Evolutionary conservation across 2,113 vertebrate genomes (phyloP), one percentile per base, ranked within the genome.

Genomic region (Plestiodon gilberti): DNA sequence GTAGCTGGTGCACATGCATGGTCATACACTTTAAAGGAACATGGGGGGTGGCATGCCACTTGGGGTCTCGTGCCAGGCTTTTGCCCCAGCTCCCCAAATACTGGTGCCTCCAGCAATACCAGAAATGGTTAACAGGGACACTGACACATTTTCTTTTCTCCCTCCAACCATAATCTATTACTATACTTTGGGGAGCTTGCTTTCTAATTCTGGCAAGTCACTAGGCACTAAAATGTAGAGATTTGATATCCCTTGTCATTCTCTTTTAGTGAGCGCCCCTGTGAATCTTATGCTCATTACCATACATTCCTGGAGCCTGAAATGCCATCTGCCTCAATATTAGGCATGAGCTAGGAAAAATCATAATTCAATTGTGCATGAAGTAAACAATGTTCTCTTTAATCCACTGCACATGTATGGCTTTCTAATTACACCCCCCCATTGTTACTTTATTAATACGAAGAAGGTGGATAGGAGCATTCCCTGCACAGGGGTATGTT

Each of bases 271-370:
- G 64, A 20, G 78, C 91, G 91, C 86, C 92, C 92, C 93, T 92
- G 91, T 86, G 92, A 88, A 91, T 90, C 87, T 91, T 93, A 83
- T 87, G 93, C 88, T 90, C 92, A 89, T 93, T 95, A 92, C 82
- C 92, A 93, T 80, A 91, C 90, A 92, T 82, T 89, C 89, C 78
- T 89, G 78, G 75, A 92, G 88, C 83, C 87, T 84, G 70, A 38
- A 57, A 52, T 88, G 20, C 17, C 67, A 81, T 90, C 55, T 55
- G 70, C 87, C 86, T 93, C 84, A 78, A 55, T 57, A 78, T 33
- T 90, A 77, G 64, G 48, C 82, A 88, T 78, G n/a, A 81, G 64
- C n/a, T 55, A 77, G 61, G 52, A 87, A 90, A 84, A 91, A 93
- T 73, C 75, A 78, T 74, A 28, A 61, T 73, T 92, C 89, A 93